Evolutionary conservation across 2,113 vertebrate genomes (phyloP).

Genomic region (Monopterus albus): DNA sequence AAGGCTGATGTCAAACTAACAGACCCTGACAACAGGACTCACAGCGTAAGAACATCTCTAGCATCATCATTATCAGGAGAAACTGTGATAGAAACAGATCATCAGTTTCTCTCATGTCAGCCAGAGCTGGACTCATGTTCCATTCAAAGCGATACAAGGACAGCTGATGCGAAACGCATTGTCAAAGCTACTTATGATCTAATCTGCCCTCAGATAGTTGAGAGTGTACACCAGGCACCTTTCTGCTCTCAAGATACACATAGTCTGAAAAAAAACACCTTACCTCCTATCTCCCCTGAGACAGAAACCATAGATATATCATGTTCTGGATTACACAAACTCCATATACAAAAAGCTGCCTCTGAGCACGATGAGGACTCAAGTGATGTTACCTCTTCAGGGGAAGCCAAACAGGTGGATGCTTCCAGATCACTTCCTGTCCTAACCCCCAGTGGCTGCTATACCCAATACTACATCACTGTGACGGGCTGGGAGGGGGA

Average conservation of each 20-base stretch:
- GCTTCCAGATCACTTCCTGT: constrained; percentile 13
- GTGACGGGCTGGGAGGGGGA: constrained; percentile 75
- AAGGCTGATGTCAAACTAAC: neutral
- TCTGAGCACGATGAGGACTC: constrained; percentile 2
- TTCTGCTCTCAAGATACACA: constrained; percentile 44
- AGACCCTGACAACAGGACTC: constrained; percentile 8
- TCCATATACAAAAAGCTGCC: neutral
- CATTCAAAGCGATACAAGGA: constrained; percentile 27
- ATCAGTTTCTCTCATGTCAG: neutral
- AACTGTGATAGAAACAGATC: constrained; percentile 33
- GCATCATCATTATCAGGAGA: constrained; percentile 51
- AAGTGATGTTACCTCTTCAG: neutral
- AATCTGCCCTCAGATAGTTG: constrained; percentile 68
- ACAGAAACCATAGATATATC: constrained; percentile 4
- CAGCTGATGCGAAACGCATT: constrained; percentile 23
- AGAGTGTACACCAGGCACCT: constrained; percentile 55
- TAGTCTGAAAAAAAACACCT: neutral
- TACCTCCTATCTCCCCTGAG: constrained; percentile 4
- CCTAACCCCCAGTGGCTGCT: neutral
- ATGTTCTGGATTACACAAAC: neutral
- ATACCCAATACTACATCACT: constrained; percentile 67
- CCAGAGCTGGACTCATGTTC: constrained; percentile 13
- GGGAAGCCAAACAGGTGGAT: neutral
- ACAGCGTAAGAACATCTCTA: constrained; percentile 21
- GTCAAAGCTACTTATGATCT: constrained; percentile 65